These are phyloP conservation scores for Dysidea cf. avara DNA, from an alignment of 37 sponge, comb jelly and placozoan genomes.

Conservation along the genomic window DNA sequence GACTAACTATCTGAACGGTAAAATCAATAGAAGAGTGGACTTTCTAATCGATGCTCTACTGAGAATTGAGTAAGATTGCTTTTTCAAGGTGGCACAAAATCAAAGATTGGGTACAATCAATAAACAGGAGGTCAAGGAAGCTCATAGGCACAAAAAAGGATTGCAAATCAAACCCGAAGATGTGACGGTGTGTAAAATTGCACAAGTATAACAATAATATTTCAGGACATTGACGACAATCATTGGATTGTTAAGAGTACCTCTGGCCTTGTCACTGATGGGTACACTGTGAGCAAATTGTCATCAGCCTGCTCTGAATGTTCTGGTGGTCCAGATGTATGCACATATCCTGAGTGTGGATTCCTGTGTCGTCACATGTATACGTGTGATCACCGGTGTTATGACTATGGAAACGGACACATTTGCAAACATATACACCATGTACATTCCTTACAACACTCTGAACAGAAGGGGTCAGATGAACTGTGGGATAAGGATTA, in stretches of 20 bases:
- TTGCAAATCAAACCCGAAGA: conserved; percentile 13
- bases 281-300: neutral
- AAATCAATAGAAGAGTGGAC: conserved; percentile 35
- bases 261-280: neutral
- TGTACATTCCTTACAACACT: conserved; percentile 20
- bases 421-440: conserved; percentile 43
- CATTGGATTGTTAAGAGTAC: neutral
- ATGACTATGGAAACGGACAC: conserved; percentile 44
- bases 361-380: conserved; percentile 35
- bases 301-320: neutral
- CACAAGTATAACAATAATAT: neutral
- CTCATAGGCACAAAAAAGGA: conserved; percentile 7
- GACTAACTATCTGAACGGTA: conserved; percentile 35
- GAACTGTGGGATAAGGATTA: too few species aligned
- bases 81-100: conserved; percentile 10
- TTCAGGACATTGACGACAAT: neutral
- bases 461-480: too few species aligned
- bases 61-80: conserved; percentile 31
- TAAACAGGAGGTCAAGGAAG: conserved; percentile 2
- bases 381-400: conserved; percentile 17
- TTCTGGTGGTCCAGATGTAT: neutral
- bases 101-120: neutral
- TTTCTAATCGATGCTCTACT: conserved; percentile 30
- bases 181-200: conserved; percentile 1
- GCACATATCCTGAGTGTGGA: conserved; percentile 19